Percentiles rank a stretch among this genome's conserved stretches.
Evolutionary conservation across 2,113 vertebrate genomes (phyloP).

Genomic region (Nannobrachium achirus): DNA sequence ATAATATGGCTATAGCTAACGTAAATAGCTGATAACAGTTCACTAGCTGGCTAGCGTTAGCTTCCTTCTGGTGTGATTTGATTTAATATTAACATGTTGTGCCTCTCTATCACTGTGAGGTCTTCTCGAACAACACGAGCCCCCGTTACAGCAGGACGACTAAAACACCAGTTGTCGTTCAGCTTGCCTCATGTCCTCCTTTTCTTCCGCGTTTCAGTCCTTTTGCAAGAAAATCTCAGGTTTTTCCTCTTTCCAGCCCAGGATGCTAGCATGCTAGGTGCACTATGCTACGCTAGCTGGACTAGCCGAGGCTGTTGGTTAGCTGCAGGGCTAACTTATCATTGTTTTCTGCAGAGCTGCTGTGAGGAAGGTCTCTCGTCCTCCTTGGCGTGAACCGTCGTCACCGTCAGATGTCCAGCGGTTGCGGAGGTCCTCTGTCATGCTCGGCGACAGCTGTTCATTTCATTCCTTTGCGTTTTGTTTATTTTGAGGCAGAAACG

Average conservation of each 20-base stretch:
- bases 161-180: slow-evolving; percentile 57
- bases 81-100: slow-evolving; percentile 5
- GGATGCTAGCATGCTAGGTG: neutral
- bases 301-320: too few species aligned
- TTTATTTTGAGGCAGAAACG: slow-evolving; percentile 13
- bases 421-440: slow-evolving; percentile 29
- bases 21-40: slow-evolving; percentile 8
- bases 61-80: slow-evolving; percentile 10
- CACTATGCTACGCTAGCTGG: too few species aligned
- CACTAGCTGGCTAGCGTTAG: slow-evolving; percentile 23
- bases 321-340: slow-evolving; percentile 49
- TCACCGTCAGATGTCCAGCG: slow-evolving; percentile 6
- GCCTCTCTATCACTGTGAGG: slow-evolving; percentile 39
- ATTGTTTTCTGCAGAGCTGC: slow-evolving; percentile 34
- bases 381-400: slow-evolving; percentile 39
- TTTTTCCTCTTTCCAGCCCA: slow-evolving; percentile 14
- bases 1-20: neutral
- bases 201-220: slow-evolving; percentile 4
- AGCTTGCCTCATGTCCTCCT: slow-evolving; percentile 53
- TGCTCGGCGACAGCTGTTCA: slow-evolving; percentile 33
- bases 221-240: slow-evolving; percentile 4
- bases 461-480: neutral
- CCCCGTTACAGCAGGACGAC: slow-evolving; percentile 43
- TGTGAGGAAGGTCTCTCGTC: slow-evolving; percentile 31
- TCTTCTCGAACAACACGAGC: slow-evolving; percentile 36